These are phyloP conservation scores for Macrophya annulata DNA, from an alignment of 2,888 invertebrate genomes.

Conservation along the genomic window DNA sequence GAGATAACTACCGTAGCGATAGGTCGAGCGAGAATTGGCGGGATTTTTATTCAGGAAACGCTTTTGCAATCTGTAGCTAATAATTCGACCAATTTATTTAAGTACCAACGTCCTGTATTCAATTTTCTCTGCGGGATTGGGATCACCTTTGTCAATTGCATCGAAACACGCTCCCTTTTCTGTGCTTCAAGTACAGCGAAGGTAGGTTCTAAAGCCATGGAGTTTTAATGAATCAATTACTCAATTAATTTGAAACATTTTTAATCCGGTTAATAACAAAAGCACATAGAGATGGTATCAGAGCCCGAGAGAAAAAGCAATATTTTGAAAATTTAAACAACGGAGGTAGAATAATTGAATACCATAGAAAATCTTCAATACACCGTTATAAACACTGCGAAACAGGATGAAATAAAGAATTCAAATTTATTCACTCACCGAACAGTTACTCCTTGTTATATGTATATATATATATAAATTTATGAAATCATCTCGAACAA, in stretches of 20 bases:
- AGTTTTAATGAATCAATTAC: conserved; percentile 44
- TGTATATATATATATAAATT: background rate
- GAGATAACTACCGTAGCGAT: background rate
- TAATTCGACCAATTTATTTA: conserved; percentile 35
- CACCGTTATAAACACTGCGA: background rate
- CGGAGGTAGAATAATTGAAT: background rate
- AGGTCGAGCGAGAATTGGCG: background rate
- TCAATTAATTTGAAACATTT: conserved; percentile 32
- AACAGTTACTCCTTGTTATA: background rate
- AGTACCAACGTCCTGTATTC: conserved; percentile 45
- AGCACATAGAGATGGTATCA: background rate
- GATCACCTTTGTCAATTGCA: conserved; percentile 49
- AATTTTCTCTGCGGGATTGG: conserved; percentile 20
- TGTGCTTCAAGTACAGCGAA: background rate
- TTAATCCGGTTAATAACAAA: background rate
- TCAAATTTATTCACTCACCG: conserved; percentile 16
- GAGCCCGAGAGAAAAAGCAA: background rate
- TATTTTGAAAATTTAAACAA: background rate
- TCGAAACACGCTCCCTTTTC: conserved; percentile 43
- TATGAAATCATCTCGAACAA: conserved; percentile 1
- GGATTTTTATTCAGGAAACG: conserved; percentile 31
- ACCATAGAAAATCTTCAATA: background rate
- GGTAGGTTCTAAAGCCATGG: background rate
- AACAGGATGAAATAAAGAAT: background rate
- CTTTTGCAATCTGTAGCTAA: conserved; percentile 24